phyloP scores from a whole-genome alignment of 2,113 vertebrate genomes.

The Hemiscyllium ocellatum region DNA sequence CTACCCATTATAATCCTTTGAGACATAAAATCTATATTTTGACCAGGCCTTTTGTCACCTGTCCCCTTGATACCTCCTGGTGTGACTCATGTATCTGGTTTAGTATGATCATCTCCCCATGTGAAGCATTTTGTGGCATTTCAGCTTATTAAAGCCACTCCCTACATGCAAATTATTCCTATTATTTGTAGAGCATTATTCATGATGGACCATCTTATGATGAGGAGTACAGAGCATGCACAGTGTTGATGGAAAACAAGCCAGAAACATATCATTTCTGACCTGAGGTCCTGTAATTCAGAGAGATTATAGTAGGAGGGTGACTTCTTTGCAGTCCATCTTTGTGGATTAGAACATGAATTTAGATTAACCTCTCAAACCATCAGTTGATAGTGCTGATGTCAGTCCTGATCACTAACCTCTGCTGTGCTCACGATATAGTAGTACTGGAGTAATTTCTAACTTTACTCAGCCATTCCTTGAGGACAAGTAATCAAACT shows the following conservation, averaged over 20 bases:
- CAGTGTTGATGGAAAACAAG: too few relatives aligned
- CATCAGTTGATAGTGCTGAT: not conserved
- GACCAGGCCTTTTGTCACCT: too few relatives aligned
- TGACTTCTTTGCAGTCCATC: not conserved
- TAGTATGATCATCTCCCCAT: too few relatives aligned
- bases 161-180: not conserved
- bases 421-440: not conserved
- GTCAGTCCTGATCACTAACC: not conserved
- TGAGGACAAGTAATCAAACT: not conserved
- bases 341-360: not conserved
- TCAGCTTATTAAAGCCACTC: too few relatives aligned
- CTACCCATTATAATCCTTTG: not conserved
- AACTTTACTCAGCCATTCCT: not conserved
- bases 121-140: too few relatives aligned
- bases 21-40: not conserved
- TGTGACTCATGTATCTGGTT: too few relatives aligned
- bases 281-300: not conserved
- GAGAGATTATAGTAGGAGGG: not conserved
- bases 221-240: not conserved
- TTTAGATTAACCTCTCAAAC: not conserved
- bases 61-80: too few relatives aligned
- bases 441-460: not conserved
- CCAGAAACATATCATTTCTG: not conserved
- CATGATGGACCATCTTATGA: not conserved
- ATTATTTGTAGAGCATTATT: not conserved